Conservation (phyloP, 2,888 invertebrate species). For the Dynastes tityus region DNA sequence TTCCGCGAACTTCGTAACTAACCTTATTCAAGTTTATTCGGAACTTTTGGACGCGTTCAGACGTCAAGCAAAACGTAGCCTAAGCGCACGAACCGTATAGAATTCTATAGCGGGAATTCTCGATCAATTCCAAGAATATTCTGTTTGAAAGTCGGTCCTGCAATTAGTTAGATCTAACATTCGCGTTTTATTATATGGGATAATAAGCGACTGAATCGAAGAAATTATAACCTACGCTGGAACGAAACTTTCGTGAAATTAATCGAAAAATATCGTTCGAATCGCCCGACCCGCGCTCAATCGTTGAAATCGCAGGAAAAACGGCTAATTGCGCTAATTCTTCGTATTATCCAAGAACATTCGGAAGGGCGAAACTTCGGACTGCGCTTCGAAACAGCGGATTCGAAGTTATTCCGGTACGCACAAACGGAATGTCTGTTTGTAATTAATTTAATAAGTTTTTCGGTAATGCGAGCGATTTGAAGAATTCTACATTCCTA, state of each 20-base stretch:
- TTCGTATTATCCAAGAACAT: background rate
- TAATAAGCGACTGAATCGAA: too few species aligned
- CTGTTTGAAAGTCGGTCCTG: background rate
- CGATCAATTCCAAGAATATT: conserved; percentile 8
- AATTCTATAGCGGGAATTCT: background rate
- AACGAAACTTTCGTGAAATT: too few species aligned
- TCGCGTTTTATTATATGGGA: too few species aligned
- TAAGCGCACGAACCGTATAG: background rate
- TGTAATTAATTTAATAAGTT: conserved; percentile 21
- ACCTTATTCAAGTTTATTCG: conserved; percentile 36
- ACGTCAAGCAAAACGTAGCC: background rate
- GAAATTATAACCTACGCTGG: too few species aligned
- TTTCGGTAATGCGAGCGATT: conserved; percentile 20
- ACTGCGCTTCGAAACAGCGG: background rate
- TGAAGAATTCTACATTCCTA: conserved; percentile 20
- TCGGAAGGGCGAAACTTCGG: background rate
- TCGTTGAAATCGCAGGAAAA: background rate
- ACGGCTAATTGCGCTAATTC: background rate
- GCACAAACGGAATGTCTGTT: background rate
- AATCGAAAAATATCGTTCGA: too few species aligned
- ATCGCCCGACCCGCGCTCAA: too few species aligned
- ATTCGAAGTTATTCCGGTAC: conserved; percentile 4
- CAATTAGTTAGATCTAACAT: too few species aligned
- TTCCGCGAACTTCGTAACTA: conserved; percentile 31
- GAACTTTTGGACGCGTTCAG: background rate